phyloP scores from a whole-genome alignment of 2,797 vertebrate genomes.

The Anabacerthia variegaticeps region DNA sequence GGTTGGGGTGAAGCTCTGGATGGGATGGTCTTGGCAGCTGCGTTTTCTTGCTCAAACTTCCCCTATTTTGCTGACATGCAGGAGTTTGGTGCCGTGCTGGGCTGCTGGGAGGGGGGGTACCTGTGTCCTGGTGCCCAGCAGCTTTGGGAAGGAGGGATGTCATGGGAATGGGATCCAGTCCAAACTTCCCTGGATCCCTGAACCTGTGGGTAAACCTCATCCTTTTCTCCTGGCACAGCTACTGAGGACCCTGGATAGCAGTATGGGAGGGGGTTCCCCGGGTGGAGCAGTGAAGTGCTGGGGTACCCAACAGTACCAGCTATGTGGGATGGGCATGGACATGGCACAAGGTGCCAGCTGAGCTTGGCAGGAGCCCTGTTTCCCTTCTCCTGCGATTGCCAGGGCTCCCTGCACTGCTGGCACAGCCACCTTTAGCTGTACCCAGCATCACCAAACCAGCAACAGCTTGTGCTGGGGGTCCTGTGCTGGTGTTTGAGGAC shows the following conservation, averaged over 20 bases:
- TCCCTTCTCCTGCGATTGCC: neutral
- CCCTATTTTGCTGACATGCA: neutral
- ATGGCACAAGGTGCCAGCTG: neutral
- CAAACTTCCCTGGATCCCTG: neutral
- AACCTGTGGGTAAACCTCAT: accelerated
- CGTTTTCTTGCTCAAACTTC: neutral
- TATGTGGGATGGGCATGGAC: neutral
- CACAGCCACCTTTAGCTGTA: neutral
- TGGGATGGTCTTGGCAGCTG: neutral
- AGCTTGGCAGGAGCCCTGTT: neutral
- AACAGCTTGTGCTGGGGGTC: neutral
- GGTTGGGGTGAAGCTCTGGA: neutral
- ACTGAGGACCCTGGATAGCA: neutral
- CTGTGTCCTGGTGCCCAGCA: accelerated
- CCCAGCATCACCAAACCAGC: neutral
- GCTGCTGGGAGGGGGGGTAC: neutral
- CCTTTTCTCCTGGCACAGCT: neutral
- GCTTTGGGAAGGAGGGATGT: neutral
- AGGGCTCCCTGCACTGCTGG: neutral
- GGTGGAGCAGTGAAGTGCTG: neutral
- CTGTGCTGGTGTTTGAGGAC: neutral
- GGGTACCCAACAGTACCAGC: neutral
- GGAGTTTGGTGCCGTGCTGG: neutral
- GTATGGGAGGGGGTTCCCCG: neutral
- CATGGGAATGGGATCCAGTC: accelerated